A percentile compares a stretch with the other conserved stretches of the same genome.
These are phyloP conservation scores for Lottia gigantea DNA, from an alignment of 2,888 invertebrate genomes.

Conservation along the genomic window DNA sequence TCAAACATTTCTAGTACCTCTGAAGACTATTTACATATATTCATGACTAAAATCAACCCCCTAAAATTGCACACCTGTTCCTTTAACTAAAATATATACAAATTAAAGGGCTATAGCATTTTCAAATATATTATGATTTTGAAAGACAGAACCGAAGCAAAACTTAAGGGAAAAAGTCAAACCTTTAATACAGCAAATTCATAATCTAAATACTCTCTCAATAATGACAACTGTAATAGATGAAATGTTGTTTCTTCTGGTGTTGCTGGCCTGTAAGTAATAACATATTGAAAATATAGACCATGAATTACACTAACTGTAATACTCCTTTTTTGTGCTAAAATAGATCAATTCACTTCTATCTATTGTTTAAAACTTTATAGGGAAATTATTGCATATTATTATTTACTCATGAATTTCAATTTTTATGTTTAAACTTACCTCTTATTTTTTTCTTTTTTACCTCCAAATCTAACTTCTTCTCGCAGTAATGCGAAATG, in stretches of 20 bases:
- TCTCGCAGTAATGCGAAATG: slow-evolving; percentile 94
- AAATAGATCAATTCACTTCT: neutral
- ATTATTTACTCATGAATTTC: no score
- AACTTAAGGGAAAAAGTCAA: no score
- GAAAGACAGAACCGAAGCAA: no score
- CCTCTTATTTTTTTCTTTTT: slow-evolving; percentile 62
- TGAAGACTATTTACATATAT: no score
- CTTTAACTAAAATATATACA: no score
- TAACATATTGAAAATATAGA: slow-evolving; percentile 12
- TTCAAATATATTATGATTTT: no score
- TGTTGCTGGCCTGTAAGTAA: slow-evolving; percentile 71
- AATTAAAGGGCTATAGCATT: no score
- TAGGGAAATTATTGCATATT: no score
- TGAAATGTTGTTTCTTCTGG: slow-evolving; percentile 93
- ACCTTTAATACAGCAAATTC: slow-evolving; percentile 78
- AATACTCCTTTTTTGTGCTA: neutral
- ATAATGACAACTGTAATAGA: slow-evolving; percentile 88
- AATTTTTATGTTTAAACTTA: slow-evolving; percentile 12
- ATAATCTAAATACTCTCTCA: slow-evolving; percentile 91
- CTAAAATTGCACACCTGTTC: no score
- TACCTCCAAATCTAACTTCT: slow-evolving; percentile 77
- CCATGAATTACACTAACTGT: neutral
- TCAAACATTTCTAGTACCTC: no score
- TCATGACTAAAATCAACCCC: no score
- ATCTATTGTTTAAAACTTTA: no score